Evolutionary conservation across 2,113 vertebrate genomes (phyloP).

Genomic region (Phylloscopus whistleri): DNA sequence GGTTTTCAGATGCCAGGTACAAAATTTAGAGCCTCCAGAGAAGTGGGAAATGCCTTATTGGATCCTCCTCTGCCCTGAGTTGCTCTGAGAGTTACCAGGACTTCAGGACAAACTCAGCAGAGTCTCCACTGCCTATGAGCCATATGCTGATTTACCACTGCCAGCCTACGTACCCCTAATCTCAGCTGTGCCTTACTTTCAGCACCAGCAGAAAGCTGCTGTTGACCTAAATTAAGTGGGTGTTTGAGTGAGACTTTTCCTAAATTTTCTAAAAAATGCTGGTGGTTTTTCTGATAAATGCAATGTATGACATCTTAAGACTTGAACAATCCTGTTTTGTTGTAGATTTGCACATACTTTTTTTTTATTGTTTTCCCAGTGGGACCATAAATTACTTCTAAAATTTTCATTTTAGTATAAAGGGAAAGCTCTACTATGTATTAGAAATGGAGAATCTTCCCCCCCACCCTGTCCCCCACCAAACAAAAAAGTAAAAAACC

Average conservation of each 20-base stretch:
- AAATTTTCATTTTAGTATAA: neutral
- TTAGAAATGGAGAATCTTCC: neutral
- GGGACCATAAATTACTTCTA: neutral
- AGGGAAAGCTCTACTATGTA: neutral
- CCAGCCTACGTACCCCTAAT: fast-evolving
- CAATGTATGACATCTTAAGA: neutral
- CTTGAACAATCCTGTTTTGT: neutral
- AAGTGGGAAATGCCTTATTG: neutral
- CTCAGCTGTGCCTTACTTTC: neutral
- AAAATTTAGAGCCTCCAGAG: neutral
- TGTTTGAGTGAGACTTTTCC: neutral
- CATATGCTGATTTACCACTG: neutral
- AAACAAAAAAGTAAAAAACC: too few species aligned
- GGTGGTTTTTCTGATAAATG: neutral
- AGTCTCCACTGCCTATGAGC: neutral
- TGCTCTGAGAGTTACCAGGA: neutral
- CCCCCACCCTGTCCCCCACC: fast-evolving
- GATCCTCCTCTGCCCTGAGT: neutral
- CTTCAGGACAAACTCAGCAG: neutral
- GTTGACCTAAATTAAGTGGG: neutral
- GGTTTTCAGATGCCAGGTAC: neutral
- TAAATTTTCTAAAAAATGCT: neutral
- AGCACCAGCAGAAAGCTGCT: neutral
- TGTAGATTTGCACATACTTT: neutral
- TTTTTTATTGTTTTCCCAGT: neutral